Conservation (phyloP, 2,797 vertebrate species). For the Pseudochirops cupreus region DNA sequence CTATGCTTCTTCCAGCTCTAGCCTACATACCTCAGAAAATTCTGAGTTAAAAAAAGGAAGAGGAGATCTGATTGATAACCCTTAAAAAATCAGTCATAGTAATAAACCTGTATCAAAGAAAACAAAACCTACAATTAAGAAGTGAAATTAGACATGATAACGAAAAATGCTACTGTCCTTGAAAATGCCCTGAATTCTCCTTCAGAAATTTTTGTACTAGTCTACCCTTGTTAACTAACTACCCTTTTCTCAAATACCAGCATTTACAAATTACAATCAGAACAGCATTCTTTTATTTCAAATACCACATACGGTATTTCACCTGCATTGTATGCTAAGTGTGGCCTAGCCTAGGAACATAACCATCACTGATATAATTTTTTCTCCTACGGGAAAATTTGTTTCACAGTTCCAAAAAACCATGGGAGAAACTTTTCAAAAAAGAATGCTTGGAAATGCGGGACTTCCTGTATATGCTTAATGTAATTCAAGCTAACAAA, state of each 20-base stretch:
- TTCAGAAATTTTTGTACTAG: not conserved
- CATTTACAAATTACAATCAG: slow-evolving; percentile 3
- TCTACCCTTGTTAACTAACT: slow-evolving; percentile 28
- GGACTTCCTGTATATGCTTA: slow-evolving; percentile 4
- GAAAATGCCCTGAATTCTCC: not conserved
- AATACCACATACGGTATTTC: not conserved
- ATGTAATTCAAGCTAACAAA: slow-evolving; percentile 18
- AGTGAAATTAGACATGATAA: slow-evolving; percentile 33
- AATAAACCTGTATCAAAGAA: slow-evolving; percentile 12
- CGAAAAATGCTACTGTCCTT: slow-evolving; percentile 1
- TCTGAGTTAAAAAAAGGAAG: not conserved
- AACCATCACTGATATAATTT: slow-evolving; percentile 6
- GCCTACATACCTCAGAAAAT: not conserved
- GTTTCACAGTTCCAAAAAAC: not conserved
- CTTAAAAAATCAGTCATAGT: not conserved
- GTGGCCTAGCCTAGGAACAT: not conserved
- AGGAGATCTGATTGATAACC: not conserved
- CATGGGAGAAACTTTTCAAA: not conserved
- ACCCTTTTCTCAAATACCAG: not conserved
- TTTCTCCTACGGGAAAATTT: slow-evolving; percentile 25
- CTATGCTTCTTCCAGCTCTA: slow-evolving; percentile 4
- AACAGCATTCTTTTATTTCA: not conserved
- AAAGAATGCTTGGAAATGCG: slow-evolving; percentile 10
- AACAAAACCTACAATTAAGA: slow-evolving; percentile 23
- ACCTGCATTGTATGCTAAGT: not conserved